phyloP scores from a whole-genome alignment of 2,797 vertebrate species.

The Choloepus didactylus region DNA sequence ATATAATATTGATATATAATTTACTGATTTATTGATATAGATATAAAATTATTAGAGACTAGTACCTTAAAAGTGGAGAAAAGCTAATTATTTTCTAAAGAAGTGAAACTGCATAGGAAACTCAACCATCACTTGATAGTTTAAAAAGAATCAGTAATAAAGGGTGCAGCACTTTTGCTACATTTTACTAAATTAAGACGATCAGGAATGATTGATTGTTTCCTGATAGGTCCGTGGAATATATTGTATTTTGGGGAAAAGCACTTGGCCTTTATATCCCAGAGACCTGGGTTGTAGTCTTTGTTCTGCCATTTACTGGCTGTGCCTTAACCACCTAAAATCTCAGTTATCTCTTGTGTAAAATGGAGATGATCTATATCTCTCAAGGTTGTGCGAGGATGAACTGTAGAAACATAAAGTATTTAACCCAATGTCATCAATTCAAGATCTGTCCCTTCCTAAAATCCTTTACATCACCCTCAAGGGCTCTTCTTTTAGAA shows the following conservation, averaged over 20 bases:
- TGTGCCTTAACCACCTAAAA: not conserved
- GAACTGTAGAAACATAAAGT: not conserved
- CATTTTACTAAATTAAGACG: not conserved
- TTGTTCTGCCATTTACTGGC: not conserved
- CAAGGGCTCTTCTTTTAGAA: not conserved
- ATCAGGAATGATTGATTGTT: not conserved
- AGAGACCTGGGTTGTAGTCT: not conserved
- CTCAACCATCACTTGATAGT: not conserved
- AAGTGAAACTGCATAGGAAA: not conserved
- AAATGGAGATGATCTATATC: not conserved
- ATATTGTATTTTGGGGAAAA: not conserved
- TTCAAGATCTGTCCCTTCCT: not conserved
- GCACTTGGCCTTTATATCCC: not conserved
- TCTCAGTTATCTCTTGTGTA: not conserved
- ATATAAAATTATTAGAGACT: not conserved
- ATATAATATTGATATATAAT: too few species aligned
- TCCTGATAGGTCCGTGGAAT: not conserved
- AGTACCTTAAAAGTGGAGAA: not conserved
- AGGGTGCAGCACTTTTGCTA: not conserved
- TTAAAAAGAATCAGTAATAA: not conserved
- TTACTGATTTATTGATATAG: too few species aligned
- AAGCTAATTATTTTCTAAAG: not conserved
- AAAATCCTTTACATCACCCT: not conserved
- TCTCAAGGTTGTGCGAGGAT: not conserved
- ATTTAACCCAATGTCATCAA: not conserved